phyloP scores from a whole-genome alignment of 2,113 vertebrate genomes.

The Oncorhynchus kisutch region DNA sequence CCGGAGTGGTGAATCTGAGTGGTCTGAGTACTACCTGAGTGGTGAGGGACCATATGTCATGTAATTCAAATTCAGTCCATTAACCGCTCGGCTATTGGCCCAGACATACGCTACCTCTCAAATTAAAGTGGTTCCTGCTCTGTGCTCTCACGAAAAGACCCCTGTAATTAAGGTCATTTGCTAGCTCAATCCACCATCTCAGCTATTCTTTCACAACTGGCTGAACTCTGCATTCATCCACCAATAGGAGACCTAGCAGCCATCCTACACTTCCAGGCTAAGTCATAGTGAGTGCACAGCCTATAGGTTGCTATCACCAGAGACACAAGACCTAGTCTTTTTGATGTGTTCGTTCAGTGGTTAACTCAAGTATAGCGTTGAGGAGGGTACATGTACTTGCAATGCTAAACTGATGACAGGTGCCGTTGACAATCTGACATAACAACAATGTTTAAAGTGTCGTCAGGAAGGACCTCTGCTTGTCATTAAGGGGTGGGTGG shows the following conservation, averaged over 20 bases:
- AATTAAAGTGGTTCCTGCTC: slow-evolving; percentile 20
- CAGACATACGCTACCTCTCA: neutral
- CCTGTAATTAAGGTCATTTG: slow-evolving; percentile 17
- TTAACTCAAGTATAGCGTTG: neutral
- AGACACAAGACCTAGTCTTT: neutral
- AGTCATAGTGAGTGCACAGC: neutral
- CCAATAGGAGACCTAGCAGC: neutral
- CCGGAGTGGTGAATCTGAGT: neutral
- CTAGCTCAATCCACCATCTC: slow-evolving; percentile 2
- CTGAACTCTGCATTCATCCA: neutral
- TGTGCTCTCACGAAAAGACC: neutral
- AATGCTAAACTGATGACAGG: slow-evolving; percentile 49
- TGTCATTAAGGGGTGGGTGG: slow-evolving; percentile 39
- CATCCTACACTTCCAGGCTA: neutral
- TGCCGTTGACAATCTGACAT: slow-evolving; percentile 12
- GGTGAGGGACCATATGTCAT: neutral
- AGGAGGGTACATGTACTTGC: neutral
- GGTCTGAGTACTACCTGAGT: neutral
- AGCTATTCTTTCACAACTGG: slow-evolving; percentile 16
- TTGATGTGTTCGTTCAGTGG: too few relatives aligned
- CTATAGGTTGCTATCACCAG: neutral
- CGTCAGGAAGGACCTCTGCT: slow-evolving; percentile 3
- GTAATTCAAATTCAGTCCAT: neutral
- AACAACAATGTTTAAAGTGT: slow-evolving; percentile 15
- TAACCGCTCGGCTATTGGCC: too few relatives aligned